These are phyloP conservation scores for Lipophrys pholis DNA, from an alignment of 2,113 vertebrate genomes.

Conservation along the genomic window DNA sequence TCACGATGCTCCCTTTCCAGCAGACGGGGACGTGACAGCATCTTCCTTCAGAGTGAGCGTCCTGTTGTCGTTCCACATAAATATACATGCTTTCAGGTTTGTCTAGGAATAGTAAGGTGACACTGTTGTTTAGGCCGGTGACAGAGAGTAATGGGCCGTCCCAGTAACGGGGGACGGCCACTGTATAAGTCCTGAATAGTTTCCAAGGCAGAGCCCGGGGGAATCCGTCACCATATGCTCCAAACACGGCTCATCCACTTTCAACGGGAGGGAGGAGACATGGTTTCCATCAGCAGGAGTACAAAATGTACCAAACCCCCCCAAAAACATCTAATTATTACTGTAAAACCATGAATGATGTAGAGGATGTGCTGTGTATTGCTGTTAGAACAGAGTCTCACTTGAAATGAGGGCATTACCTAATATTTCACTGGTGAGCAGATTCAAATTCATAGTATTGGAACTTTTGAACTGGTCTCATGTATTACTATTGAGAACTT, in stretches of 20 bases:
- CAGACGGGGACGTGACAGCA: slow-evolving; percentile 32
- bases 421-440: too few species aligned
- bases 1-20: slow-evolving; percentile 38
- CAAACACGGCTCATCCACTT: slow-evolving; percentile 15
- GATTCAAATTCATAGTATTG: too few species aligned
- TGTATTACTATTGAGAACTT: too few species aligned
- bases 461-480: too few species aligned
- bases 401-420: too few species aligned
- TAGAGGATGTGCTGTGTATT: too few species aligned
- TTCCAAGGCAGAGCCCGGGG: slow-evolving; percentile 52
- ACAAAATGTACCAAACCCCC: too few species aligned
- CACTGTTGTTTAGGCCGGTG: slow-evolving; percentile 56
- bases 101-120: slow-evolving; percentile 64
- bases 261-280: slow-evolving; percentile 15
- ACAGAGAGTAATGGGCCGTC: slow-evolving; percentile 69
- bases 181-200: slow-evolving; percentile 39
- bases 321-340: too few species aligned
- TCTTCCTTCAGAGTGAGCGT: slow-evolving; percentile 57
- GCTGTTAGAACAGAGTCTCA: too few species aligned
- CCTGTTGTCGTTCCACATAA: slow-evolving; percentile 26
- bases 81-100: slow-evolving; percentile 56
- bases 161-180: too few species aligned
- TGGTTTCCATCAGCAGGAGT: too few species aligned
- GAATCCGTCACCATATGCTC: slow-evolving; percentile 61
- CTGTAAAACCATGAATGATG: too few species aligned